Base-by-base conservation (phyloP, 1,140 invertebrate genomes). In the Calosoma granatense region DNA sequence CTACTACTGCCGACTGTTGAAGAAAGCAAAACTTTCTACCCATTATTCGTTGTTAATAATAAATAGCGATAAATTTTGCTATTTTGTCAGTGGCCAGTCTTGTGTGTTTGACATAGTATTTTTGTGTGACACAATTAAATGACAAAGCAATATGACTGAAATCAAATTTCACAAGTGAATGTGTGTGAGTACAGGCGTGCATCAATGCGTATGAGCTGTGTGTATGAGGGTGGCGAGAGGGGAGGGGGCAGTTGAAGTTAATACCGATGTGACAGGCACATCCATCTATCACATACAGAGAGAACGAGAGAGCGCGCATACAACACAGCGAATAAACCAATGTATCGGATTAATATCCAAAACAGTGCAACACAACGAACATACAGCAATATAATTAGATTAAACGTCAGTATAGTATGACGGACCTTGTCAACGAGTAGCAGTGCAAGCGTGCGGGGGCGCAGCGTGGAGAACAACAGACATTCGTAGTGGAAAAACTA, bases 281-380 rank as follows among this genome's bases (percentile, higher is more conserved):
- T 47, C 41, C 41, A 47, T 47, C 41, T 17, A 47, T 47, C 41
- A 47, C 6, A 4, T 4, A 4, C 6, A 30, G 26, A 30, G 26
- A 4, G 26, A 14, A n/a, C n/a, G n/a, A n/a, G n/a, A n/a, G n/a
- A n/a, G n/a, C n/a, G n/a, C 26, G 26, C 26, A 36, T 47, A 4
- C 9, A 17, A 17, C 9, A 17, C 15, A 17, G 41, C 41, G 41
- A 47, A 47, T 17, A 17, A 9, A 47, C 41, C 41, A 47, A 47
- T 12, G 17, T 47, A 47, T 47, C 41, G 41, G 41, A 47, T 47
- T 47, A 11, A 47, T 47, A 47, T 47, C 41, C 41, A 47, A 47
- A 47, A 47, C 41, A 47, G 9, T 47, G 9, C 17, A 36, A n/a
- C n/a, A 36, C 26, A 36, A 36, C 26, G 26, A 36, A 36, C 26